These are phyloP conservation scores for Leucoptera coffeella DNA, from an alignment of 2,888 invertebrate genomes.

Conservation along the genomic window DNA sequence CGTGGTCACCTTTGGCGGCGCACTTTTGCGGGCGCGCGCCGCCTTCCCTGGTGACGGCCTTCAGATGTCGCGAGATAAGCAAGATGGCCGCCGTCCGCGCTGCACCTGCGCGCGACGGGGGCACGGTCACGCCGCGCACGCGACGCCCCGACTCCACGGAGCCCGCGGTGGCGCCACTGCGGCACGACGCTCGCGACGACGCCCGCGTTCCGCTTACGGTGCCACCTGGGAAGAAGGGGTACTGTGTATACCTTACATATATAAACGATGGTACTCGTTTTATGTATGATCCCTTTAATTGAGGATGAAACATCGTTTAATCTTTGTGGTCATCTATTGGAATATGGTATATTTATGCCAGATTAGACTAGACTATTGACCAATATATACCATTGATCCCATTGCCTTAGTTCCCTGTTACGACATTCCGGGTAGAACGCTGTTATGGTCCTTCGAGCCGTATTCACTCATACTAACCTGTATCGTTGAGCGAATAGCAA, in stretches of 20 bases:
- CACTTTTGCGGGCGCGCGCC: slow-evolving; percentile 50
- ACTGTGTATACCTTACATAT: too few relatives aligned
- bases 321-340: too few relatives aligned
- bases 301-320: too few relatives aligned
- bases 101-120: slow-evolving; percentile 87
- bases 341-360: too few relatives aligned
- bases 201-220: slow-evolving; percentile 50
- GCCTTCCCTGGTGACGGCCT: slow-evolving; percentile 51
- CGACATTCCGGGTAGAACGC: too few relatives aligned
- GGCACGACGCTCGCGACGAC: slow-evolving; percentile 36
- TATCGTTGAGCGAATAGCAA: slow-evolving; percentile 75
- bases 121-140: slow-evolving; percentile 64
- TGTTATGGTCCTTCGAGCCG: slow-evolving; percentile 4
- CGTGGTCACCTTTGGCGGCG: slow-evolving; percentile 54
- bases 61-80: slow-evolving; percentile 86
- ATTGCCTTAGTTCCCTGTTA: too few relatives aligned
- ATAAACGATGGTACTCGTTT: too few relatives aligned
- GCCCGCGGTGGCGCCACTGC: slow-evolving; percentile 31
- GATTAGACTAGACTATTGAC: slow-evolving; percentile 16
- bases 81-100: slow-evolving; percentile 91
- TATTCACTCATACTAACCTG: slow-evolving; percentile 57
- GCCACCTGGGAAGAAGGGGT: slow-evolving; percentile 50
- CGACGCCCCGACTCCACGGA: slow-evolving; percentile 40
- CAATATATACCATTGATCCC: too few relatives aligned
- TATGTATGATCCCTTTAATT: too few relatives aligned